phyloP scores from a whole-genome alignment of 2,888 invertebrate genomes.

The Neria commutata region DNA sequence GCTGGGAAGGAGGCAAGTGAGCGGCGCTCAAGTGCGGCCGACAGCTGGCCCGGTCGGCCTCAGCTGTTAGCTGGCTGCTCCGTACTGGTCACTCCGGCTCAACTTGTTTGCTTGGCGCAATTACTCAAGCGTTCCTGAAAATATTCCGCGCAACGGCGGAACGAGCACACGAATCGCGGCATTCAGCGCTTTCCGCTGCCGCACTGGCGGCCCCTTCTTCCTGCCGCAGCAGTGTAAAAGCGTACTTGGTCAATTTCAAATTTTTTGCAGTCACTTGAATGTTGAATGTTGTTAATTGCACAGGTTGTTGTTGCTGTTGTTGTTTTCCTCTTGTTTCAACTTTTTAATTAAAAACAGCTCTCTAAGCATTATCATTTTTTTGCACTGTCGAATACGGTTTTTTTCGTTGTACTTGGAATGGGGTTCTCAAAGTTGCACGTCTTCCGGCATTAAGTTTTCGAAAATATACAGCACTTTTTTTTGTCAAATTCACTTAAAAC shows the following conservation, averaged over 20 bases:
- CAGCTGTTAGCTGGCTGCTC: too few species aligned
- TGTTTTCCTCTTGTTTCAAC: neutral
- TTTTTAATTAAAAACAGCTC: slow-evolving; percentile 6
- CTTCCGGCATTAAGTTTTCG: neutral
- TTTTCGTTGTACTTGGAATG: neutral
- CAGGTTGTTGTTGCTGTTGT: slow-evolving; percentile 9
- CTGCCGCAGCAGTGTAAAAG: slow-evolving; percentile 1
- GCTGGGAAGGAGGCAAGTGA: neutral
- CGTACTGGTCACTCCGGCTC: too few species aligned
- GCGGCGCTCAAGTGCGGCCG: neutral
- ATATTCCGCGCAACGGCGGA: neutral
- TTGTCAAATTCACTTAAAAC: too few species aligned
- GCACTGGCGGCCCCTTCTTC: slow-evolving; percentile 5
- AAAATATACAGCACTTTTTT: slow-evolving; percentile 1
- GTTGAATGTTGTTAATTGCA: slow-evolving; percentile 12
- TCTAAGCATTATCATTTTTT: neutral
- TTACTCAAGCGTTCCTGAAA: slow-evolving; percentile 6
- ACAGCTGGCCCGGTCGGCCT: neutral
- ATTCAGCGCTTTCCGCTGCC: slow-evolving; percentile 11
- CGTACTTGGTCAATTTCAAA: slow-evolving; percentile 15
- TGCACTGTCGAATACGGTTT: neutral
- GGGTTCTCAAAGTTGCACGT: slow-evolving; percentile 2
- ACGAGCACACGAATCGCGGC: slow-evolving; percentile 1
- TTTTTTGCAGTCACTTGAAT: slow-evolving; percentile 9
- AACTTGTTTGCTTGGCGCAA: slow-evolving; percentile 7